Evolutionary conservation across 2,797 vertebrate genomes (phyloP), one percentile per base, ranked within the genome.

Genomic region (Zenarchopterus dispar): DNA sequence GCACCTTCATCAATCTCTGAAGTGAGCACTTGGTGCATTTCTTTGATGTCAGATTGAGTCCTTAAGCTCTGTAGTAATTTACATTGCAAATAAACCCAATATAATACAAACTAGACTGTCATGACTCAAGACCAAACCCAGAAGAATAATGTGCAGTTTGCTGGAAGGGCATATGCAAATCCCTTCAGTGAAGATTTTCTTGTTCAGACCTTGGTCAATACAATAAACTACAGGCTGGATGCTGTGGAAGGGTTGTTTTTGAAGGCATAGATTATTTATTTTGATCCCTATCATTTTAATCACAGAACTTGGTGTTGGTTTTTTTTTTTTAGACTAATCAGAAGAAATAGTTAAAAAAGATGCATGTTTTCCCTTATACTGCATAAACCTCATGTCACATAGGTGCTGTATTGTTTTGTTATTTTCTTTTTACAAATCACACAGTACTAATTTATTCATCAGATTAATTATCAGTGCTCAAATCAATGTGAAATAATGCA

Each of bases 31-130:
- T 43, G 41, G 19, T 61, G 53, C 31, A 39, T 19, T 49, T 41
- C 47, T 82, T 81, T 78, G 67, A 87, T 73, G 67, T 65, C 4
- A 53, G 44, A 67, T 50, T 49, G 56, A 77, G 57, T 21, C 57
- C 19, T 64, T 82, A 66, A 77, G 80, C 66, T 56, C 23, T 0
- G 5, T 21, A 43, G n/a, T 18, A 17, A 76, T 84, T 77, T 82
- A 48, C 52, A 83, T 67, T 73, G 56, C 46, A 82, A 81, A 84
- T 72, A 57, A 55, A 67, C 10, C 15, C 21, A 31, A 47, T 15
- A 55, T 39, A 41, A 18, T 8, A 10, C 13, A 39, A 21, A 39
- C 3, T 61, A 62, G 3, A 49, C 39, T 33, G 16, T 28, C 24
- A 42, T 18, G 24, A 33, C 23, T 44, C 53, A 51, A 24, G 13